Base-by-base conservation (phyloP, 2,113 vertebrate genomes). In the Stegostoma tigrinum region DNA sequence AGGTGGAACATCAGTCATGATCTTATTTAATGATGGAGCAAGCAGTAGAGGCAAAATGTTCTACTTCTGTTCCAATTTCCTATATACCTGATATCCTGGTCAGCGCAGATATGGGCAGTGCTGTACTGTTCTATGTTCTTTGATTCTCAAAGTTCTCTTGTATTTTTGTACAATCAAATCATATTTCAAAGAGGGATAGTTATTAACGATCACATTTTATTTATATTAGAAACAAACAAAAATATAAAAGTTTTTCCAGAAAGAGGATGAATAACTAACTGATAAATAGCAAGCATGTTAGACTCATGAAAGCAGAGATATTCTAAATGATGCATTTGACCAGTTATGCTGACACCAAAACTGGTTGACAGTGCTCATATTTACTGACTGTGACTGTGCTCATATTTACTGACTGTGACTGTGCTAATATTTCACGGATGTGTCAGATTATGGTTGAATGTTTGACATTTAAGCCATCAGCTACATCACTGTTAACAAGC, bases 321-420 rank as follows among this genome's bases (percentile, higher is more conserved):
- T 89, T 21, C 45, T 61, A 61, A 64, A 30, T 19, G n/a, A 55
- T 87, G 85, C 21, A 14, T 87, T 52, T 87, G 23, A 10, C 85
- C 45, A 83, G 17, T 45, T 83, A 21, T 4, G 15, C 42, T 83
- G 85, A 48, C 85, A 87, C 21, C 21, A 10, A 87, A 45, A 87
- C 23, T 52, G 12, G 23, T 24, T 87, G 45, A 52, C 85, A 87
- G 45, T 52, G 48, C 52, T 34, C 30, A 55, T 5, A 55, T 90
- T 27, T 34, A 64, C 34, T 90, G 48, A 61, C 87, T 64, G 30
- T n/a, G 52, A 90, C 87, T 90, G 87, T 14, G 64, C 61, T 61
- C 64, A 90, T 90, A 90, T 90, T 64, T 61, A 64, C 34, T 90
- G 48, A 61, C 87, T 64, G 30, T n/a, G 52, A 90, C 87, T 90